Percentiles rank a stretch among this genome's conserved stretches.
These are phyloP conservation scores for Steromphala cineraria DNA, from an alignment of 2,888 invertebrate genomes.

Conservation along the genomic window DNA sequence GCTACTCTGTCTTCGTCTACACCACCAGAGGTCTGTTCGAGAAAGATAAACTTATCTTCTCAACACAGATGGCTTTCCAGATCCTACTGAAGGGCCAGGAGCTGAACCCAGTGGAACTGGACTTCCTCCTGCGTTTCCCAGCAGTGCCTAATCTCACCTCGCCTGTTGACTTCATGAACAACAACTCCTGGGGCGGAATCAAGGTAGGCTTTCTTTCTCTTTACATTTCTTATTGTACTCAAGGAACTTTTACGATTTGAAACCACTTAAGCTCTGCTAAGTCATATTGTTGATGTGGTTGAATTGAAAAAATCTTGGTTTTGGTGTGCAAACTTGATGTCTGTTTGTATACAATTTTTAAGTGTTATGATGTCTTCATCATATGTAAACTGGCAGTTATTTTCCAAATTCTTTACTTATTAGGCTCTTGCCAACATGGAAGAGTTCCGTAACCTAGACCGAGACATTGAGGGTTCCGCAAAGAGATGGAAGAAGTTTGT, in stretches of 20 bases:
- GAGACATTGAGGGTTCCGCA: conserved; percentile 96
- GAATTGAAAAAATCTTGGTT: no score
- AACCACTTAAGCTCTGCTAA: no score
- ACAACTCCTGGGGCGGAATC: conserved; percentile 95
- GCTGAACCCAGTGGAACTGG: conserved; percentile 88
- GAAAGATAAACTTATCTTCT: conserved; percentile 96
- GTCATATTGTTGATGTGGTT: no score
- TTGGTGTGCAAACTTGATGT: no score
- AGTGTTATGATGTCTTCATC: no score
- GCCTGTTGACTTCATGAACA: conserved; percentile 95
- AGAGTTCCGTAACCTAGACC: conserved; percentile 92
- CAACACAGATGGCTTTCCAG: conserved; percentile 97
- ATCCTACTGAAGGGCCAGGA: conserved; percentile 91
- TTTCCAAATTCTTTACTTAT: neutral
- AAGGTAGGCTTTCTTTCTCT: conserved; percentile 77
- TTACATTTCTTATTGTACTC: no score
- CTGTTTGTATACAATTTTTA: no score
- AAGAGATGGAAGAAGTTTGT: conserved; percentile 98
- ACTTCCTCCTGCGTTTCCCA: conserved; percentile 94
- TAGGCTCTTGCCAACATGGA: conserved; percentile 89
- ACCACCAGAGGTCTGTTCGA: conserved; percentile 95
- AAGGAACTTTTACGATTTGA: no score
- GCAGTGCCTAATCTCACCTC: conserved; percentile 93
- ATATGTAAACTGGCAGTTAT: no score
- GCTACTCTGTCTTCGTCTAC: conserved; percentile 95